Evolutionary conservation across 2,888 invertebrate genomes (phyloP), one percentile per base, ranked within the genome.

Genomic region (Mamestra brassicae): DNA sequence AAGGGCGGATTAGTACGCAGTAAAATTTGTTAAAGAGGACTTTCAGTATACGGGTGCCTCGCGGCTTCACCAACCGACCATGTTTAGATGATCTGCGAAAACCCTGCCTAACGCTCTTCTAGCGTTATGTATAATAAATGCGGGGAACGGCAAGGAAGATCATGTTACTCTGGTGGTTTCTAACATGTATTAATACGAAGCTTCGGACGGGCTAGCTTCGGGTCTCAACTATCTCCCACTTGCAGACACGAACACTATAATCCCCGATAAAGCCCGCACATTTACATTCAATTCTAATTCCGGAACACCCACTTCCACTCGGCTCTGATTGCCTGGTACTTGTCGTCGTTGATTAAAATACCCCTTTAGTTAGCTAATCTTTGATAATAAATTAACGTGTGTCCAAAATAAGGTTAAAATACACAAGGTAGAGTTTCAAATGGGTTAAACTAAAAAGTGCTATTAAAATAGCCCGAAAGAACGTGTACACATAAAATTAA

Each of bases 211-310:
- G 88, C 90, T 89, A 89, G 91, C 90, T 88, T 78, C 81, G 90
- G 90, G 88, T 92, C 93, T 89, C 94, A 96, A 96, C 96, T 96
- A 96, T 96, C 96, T 96, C 93, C 92, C 90, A 91, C 89, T 94
- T 92, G 94, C 96, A 96, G 96, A 95, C 93, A 91, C 95, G 95
- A 94, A 94, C 95, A 97, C 97, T 96, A 97, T 97, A 96, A 97
- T 97, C 96, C 96, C 94, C 95, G 97, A 97, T 97, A 97, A 97
- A 96, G 96, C 97, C 97, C 97, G 97, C 97, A 97, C 97, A 97
- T 97, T 97, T 97, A 97, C 97, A 97, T 97, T 96, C 96, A 96
- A 96, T 96, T 96, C 96, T 96, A 96, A 96, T 96, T 96, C 92
- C 90, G 93, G 91, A 90, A 94, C 92, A 92, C 93, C 95, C 94